Base-by-base conservation (phyloP, 2,113 vertebrate genomes). In the Tympanuchus pallidicinctus region DNA sequence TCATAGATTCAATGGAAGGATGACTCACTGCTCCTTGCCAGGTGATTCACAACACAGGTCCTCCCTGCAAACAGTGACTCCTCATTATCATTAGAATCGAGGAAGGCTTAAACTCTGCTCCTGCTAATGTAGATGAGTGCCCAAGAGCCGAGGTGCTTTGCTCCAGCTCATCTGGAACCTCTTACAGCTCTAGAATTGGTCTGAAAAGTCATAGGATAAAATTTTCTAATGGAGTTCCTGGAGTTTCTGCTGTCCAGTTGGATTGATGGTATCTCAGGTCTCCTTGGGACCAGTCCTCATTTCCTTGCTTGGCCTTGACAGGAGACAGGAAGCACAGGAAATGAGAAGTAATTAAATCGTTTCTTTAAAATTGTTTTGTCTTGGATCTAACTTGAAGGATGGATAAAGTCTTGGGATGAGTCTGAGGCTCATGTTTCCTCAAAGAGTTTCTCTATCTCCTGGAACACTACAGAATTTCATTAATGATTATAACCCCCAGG, bases 301-400 rank as follows among this genome's bases (percentile, higher is more conserved):
- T 92, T 95, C 82, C 84, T 86, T 40, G 22, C 91, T 73, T 19
- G 25, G 59, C 81, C 81, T n/a, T 63, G 78, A 25, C 71, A 59
- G 67, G 27, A 93, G 84, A 6, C 63, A 76, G 91, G 87, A 90
- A 89, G 45, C 74, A 61, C 7, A 60, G 74, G 81, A 92, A 89
- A 89, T 77, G 86, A 93, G 92, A 59, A 90, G 80, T 93, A 91
- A 93, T 87, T 89, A 64, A 92, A 73, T 85, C 75, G 38, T 13
- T 27, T 85, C 64, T 77, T 79, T 42, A 65, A 85, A 76, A 89
- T 69, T 66, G 77, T 13, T 80, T 93, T 91, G 92, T 75, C 81
- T 94, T 4, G 0, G 66, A 56, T 90, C 21, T 73, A 89, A 65
- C 52, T 7, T 30, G 73, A 84, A 57, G 48, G 63, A 22, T 66